These are phyloP conservation scores for Campoplex capitator DNA, from an alignment of 2,888 invertebrate genomes.

Conservation along the genomic window DNA sequence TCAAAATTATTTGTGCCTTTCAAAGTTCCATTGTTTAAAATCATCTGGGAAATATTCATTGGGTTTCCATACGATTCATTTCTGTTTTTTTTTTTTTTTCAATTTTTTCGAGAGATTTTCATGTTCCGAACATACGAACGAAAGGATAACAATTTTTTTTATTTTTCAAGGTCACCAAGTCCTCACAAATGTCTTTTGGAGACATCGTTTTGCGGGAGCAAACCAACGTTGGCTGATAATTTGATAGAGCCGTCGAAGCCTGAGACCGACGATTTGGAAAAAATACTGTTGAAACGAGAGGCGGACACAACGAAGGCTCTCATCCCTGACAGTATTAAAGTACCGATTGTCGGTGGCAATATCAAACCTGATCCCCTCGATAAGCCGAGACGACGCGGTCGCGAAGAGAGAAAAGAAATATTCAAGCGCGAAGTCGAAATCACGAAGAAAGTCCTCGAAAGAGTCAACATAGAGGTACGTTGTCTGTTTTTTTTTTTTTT, in stretches of 20 bases:
- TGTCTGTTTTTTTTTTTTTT: neutral
- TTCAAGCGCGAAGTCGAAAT: conserved; percentile 83
- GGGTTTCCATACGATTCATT: neutral
- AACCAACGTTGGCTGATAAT: conserved; percentile 86
- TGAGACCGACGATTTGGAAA: conserved; percentile 87
- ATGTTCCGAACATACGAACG: neutral
- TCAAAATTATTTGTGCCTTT: no score
- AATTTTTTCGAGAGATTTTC: neutral
- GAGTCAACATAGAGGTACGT: conserved; percentile 82
- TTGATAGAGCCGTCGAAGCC: conserved; percentile 84
- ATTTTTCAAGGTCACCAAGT: conserved; percentile 89
- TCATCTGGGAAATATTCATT: neutral
- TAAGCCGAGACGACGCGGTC: conserved; percentile 83
- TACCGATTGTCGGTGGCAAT: conserved; percentile 85
- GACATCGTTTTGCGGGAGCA: conserved; percentile 95
- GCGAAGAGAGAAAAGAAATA: conserved; percentile 83
- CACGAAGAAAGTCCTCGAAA: conserved; percentile 82
- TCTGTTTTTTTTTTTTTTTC: neutral
- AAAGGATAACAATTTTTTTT: neutral
- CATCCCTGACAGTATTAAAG: conserved; percentile 87
- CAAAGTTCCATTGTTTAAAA: no score
- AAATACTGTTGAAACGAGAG: conserved; percentile 87
- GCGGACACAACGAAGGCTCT: conserved; percentile 89
- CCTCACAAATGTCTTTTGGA: conserved; percentile 96
- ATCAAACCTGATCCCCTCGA: conserved; percentile 92